phyloP scores from a whole-genome alignment of 2,888 invertebrate species.

The Agonopterix subpropinquella region DNA sequence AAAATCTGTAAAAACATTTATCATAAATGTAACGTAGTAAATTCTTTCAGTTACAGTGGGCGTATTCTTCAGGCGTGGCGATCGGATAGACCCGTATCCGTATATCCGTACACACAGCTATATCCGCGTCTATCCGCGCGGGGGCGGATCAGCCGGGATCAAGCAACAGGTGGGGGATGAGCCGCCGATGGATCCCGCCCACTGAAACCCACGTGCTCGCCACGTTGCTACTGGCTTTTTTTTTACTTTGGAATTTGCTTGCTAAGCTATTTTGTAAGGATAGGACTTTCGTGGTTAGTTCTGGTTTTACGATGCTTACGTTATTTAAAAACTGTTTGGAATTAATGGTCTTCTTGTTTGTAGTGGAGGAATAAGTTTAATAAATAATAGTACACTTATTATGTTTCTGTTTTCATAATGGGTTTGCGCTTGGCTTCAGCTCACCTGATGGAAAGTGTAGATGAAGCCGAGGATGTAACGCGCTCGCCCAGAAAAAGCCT shows the following conservation, averaged over 20 bases:
- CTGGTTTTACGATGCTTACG: no score
- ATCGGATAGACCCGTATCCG: slow-evolving; percentile 31
- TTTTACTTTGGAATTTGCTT: background rate
- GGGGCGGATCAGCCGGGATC: slow-evolving; percentile 70
- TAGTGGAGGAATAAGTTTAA: no score
- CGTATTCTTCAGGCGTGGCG: slow-evolving; percentile 50
- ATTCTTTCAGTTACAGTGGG: slow-evolving; percentile 11
- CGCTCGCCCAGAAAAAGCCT: no score
- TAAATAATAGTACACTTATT: no score
- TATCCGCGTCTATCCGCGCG: slow-evolving; percentile 57
- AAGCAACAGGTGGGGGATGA: slow-evolving; percentile 76
- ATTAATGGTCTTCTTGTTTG: no score
- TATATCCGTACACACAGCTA: slow-evolving; percentile 37
- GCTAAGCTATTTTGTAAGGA: no score
- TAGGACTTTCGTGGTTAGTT: no score
- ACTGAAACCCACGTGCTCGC: slow-evolving; percentile 48
- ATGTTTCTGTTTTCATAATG: no score
- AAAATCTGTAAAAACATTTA: background rate
- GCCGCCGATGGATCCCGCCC: slow-evolving; percentile 60
- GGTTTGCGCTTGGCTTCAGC: no score
- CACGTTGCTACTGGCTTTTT: background rate
- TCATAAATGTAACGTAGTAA: background rate
- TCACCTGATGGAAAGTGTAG: no score
- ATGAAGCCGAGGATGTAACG: no score
- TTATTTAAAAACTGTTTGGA: no score